Evolutionary conservation across 2,113 vertebrate species (phyloP).

Genomic region (Psephotus haematonotus): DNA sequence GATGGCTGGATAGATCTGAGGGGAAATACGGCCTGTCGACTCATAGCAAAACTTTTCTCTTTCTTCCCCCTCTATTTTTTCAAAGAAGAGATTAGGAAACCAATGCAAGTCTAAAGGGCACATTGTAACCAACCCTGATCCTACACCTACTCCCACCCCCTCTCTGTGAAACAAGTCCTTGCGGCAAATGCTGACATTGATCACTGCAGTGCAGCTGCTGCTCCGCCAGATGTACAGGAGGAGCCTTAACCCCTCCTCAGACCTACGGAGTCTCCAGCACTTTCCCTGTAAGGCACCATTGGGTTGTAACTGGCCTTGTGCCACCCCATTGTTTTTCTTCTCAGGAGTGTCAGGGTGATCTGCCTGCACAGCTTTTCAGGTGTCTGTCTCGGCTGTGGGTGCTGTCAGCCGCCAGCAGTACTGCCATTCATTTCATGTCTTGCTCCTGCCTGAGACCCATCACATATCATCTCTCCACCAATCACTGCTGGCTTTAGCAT

Average conservation of each 20-base stretch:
- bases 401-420: accelerated
- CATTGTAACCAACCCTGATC: background rate
- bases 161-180: background rate
- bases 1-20: background rate
- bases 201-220: conserved; percentile 27
- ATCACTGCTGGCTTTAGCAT: background rate
- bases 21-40: background rate
- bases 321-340: accelerated
- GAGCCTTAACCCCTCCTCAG: background rate
- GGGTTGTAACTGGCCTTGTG: background rate
- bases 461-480: background rate
- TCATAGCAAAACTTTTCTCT: background rate
- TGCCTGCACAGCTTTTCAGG: background rate
- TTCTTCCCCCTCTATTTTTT: background rate
- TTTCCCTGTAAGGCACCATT: accelerated
- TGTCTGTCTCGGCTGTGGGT: background rate
- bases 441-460: background rate
- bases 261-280: background rate
- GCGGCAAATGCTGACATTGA: background rate
- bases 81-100: conserved; percentile 10
- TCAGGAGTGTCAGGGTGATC: accelerated
- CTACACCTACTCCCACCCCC: background rate
- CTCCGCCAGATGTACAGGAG: conserved; percentile 36
- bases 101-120: background rate
- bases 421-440: background rate